Evolutionary conservation across 2,888 invertebrate genomes (phyloP), one percentile per base, ranked within the genome.

Genomic region (Crepidodera aurea): DNA sequence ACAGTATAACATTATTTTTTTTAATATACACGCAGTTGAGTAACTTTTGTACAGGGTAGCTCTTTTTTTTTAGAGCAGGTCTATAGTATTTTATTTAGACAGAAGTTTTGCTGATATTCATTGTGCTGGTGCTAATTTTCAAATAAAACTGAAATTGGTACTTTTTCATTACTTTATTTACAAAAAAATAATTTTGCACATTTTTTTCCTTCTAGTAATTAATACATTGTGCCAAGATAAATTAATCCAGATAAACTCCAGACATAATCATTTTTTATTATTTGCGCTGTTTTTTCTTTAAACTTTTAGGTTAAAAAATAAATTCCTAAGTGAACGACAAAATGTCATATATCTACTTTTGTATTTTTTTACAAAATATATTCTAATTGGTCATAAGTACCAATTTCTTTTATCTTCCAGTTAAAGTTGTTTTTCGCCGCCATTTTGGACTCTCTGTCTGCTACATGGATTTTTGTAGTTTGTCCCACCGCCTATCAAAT

Each of bases 21-120:
- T 53, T 53, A 57, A 60, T n/a, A 57, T 53, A 40, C 16, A 16
- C 16, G 16, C 16, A 63, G 57, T 63, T 55, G 42, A 60, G 64
- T 56, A 62, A 65, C 61, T 67, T 62, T 66, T 69, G 71, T 66
- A 74, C 74, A 74, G 74, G 74, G 74, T 74, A 74, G 73, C 74
- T 73, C 74, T 55, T 66, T 72, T 68, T n/a, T 67, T 63, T 69
- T 67, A 44, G 71, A 72, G 71, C 71, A 59, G 48, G 29, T 48
- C 29, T 27, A 48, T 48, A 48, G 56, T 63, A 57, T 65, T 65
- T 64, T 64, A 63, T 64, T 51, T 59, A 37, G 6, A 60, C 42
- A 32, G 39, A 48, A 56, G 48, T 62, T 57, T 50, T 51, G 22
- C 56, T 15, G 15, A 15, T 46, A 34, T 19, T 22, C 29, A 22